phyloP scores from a whole-genome alignment of 64 coral and sea anemone genomes.

The Cladopsammia gracilis region DNA sequence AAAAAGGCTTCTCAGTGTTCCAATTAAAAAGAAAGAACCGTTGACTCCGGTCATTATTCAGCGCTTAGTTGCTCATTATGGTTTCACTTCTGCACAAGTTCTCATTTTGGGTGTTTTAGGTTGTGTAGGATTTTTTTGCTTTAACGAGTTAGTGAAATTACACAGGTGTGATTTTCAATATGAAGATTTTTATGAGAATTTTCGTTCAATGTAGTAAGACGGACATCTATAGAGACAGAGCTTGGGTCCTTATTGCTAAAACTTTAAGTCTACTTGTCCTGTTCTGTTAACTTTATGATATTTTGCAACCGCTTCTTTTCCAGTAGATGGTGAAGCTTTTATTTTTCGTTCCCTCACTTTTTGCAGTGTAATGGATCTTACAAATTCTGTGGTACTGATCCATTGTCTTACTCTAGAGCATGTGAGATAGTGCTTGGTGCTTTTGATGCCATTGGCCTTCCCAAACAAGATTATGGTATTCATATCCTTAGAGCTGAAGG shows the following conservation, averaged over 20 bases:
- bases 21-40: no score
- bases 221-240: slow-evolving; percentile 13
- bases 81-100: not conserved
- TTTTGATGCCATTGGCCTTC: slow-evolving; percentile 34
- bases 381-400: not conserved
- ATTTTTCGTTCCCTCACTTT: slow-evolving; percentile 13
- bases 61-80: no score
- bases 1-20: no score
- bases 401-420: slow-evolving; percentile 29
- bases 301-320: not conserved
- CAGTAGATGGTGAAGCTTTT: not conserved
- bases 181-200: slow-evolving; percentile 26
- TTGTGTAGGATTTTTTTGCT: not conserved
- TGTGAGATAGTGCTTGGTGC: slow-evolving; percentile 47
- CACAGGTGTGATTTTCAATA: slow-evolving; percentile 15
- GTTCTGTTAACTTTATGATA: not conserved
- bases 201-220: slow-evolving; percentile 40
- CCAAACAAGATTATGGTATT: slow-evolving; percentile 28
- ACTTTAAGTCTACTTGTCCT: not conserved
- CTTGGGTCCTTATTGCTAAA: slow-evolving; percentile 11
- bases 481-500: slow-evolving; percentile 60
- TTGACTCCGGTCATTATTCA: no score
- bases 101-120: not conserved
- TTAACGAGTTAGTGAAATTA: not conserved
- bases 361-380: not conserved